Conservation (phyloP, 2,797 vertebrate genomes). For the Decapterus maruadsi region DNA sequence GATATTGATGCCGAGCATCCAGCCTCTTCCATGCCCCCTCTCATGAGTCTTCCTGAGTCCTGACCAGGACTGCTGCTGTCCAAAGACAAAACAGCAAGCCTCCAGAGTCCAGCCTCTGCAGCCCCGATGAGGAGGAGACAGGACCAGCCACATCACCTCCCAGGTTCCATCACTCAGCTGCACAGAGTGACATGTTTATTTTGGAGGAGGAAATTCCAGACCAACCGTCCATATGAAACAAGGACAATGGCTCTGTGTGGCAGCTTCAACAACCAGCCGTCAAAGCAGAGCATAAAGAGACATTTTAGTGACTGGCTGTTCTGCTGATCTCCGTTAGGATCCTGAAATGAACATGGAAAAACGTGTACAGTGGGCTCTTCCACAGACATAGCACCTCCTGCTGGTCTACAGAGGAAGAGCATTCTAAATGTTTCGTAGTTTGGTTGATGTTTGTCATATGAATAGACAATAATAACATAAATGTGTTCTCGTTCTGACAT, state of each 20-base stretch:
- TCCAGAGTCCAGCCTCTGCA: conserved; percentile 74
- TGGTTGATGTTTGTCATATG: conserved; percentile 12
- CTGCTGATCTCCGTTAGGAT: conserved; percentile 20
- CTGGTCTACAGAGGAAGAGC: conserved; percentile 33
- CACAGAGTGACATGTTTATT: background rate
- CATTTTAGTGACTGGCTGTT: background rate
- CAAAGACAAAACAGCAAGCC: conserved; percentile 73
- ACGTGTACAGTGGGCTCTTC: conserved; percentile 7
- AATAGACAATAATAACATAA: background rate
- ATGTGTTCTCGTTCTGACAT: conserved; percentile 31
- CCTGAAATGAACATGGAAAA: conserved; percentile 27
- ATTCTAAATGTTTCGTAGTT: conserved; percentile 15
- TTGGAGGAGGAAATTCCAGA: no score
- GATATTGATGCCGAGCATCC: no score
- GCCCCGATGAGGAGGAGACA: conserved; percentile 50
- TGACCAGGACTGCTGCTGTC: conserved; percentile 79
- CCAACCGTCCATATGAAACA: background rate
- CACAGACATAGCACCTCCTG: conserved; percentile 52
- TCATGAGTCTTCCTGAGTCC: conserved; percentile 72
- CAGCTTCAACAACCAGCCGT: conserved; percentile 27
- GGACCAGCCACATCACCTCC: background rate
- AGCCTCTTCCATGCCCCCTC: no score
- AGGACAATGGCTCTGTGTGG: conserved; percentile 59
- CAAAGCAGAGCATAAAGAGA: background rate
- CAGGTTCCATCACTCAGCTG: background rate